Base-by-base conservation (phyloP, 2,113 vertebrate genomes). In the Puma concolor region DNA sequence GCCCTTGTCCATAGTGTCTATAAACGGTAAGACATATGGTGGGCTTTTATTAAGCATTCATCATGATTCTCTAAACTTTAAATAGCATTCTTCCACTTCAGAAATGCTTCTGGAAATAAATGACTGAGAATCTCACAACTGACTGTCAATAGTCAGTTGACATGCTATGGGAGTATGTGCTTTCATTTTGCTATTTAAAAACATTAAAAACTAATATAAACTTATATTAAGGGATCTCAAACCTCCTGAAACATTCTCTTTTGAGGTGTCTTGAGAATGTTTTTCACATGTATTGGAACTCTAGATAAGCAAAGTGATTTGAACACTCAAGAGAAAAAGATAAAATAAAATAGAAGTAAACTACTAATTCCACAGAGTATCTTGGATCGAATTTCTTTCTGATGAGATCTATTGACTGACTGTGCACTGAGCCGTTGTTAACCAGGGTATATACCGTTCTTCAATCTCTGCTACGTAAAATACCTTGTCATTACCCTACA, bases 301-400 rank as follows among this genome's bases (percentile, higher is more conserved):
- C 90, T 48, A 87, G 82, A 77, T 67, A 89, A 84, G 15, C 76
- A 94, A 80, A 94, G 41, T 60, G 83, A 52, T 60, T 80, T 60
- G 52, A 96, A 48, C 41, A 52, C 74, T 66, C 44, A 63, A 93
- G 66, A 98, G 63, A 95, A 97, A 96, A 95, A 21, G 50, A 86
- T 5, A 41, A 38, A 10, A 54, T 23, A 23, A 77, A 27, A 88
- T 77, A 81, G 54, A 97, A 97, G 77, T 11, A 94, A 90, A 48
- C 96, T n/a, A 31, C 38, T 33, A 14, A 66, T 86, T 95, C 97
- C 89, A 88, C 33, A 92, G 44, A 13, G 5, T 23, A 2, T n/a
- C 88, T 41, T 3, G 25, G 72, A 90, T 88, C 2, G 5, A 83
- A 80, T 87, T 94, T 77, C 94, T 52, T 92, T 96, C 44, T 97